Percentiles rank a stretch among this genome's conserved stretches.
Conservation (phyloP, 2,888 invertebrate genomes). For the Silvanus unidentatus region DNA sequence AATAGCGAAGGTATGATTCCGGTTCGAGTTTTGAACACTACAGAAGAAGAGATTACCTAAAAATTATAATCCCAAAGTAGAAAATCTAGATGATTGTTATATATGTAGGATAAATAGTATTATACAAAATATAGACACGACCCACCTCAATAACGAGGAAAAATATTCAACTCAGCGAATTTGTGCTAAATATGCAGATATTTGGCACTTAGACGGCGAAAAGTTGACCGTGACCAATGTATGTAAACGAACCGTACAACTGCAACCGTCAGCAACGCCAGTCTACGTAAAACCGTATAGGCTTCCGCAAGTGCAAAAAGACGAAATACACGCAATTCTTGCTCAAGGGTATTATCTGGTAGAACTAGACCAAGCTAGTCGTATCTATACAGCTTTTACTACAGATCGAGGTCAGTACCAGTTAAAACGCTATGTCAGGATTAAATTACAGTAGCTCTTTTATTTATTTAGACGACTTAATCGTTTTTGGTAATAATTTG, state of each 20-base stretch:
- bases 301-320: no score
- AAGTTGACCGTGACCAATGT: no score
- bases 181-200: no score
- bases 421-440: slow-evolving; percentile 18
- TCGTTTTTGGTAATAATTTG: slow-evolving; percentile 19
- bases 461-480: slow-evolving; percentile 17
- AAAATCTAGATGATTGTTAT: slow-evolving; percentile 7
- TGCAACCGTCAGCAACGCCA: no score
- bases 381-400: slow-evolving; percentile 22
- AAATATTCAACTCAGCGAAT: no score
- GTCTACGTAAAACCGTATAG: no score
- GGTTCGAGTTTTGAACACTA: slow-evolving; percentile 13
- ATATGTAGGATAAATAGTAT: slow-evolving; percentile 12
- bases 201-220: no score
- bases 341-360: slow-evolving; percentile 24
- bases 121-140: slow-evolving; percentile 5
- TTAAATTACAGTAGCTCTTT: slow-evolving; percentile 17
- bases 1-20: slow-evolving; percentile 11
- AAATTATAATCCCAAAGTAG: slow-evolving; percentile 16
- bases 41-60: slow-evolving; percentile 12
- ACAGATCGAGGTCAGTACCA: slow-evolving; percentile 23
- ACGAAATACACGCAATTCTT: slow-evolving; percentile 10
- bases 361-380: slow-evolving; percentile 15
- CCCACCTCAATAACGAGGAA: no score
- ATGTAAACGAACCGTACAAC: no score